Evolutionary conservation across 2,888 invertebrate genomes (phyloP).

Genomic region (Rhagonycha lutea): DNA sequence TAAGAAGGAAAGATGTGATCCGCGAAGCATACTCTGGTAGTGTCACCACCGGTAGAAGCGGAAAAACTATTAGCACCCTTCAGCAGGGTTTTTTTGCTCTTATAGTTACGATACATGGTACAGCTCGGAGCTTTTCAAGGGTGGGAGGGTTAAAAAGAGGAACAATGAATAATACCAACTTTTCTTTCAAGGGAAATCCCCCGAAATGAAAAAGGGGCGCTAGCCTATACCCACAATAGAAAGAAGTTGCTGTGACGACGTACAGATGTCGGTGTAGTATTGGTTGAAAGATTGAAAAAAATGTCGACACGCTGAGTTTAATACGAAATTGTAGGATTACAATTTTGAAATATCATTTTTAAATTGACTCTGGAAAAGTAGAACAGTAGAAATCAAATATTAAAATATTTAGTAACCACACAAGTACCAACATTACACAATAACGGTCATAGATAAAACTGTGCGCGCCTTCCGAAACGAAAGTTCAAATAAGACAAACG

Average conservation of each 20-base stretch:
- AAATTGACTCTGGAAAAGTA: not conserved
- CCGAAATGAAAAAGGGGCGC: no score
- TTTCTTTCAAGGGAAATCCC: no score
- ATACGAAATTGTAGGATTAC: not conserved
- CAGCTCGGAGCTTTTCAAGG: no score
- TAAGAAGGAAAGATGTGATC: no score
- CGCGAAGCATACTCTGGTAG: no score
- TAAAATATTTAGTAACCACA: not conserved
- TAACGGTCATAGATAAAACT: slow-evolving; percentile 9
- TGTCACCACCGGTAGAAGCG: no score
- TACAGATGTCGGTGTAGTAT: not conserved
- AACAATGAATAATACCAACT: no score
- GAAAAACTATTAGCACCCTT: no score
- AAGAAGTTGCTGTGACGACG: not conserved
- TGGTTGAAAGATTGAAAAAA: not conserved
- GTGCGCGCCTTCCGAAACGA: slow-evolving; percentile 31
- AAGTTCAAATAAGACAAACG: slow-evolving; percentile 42
- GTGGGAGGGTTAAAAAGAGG: no score
- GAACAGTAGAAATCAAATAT: not conserved
- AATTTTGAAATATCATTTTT: not conserved
- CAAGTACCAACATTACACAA: slow-evolving; percentile 9
- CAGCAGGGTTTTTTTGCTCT: no score
- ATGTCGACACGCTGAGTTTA: not conserved
- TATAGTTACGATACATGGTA: no score
- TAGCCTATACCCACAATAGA: not conserved